Base-by-base conservation (phyloP, 2,797 vertebrate species). In the Simalia tracyae region DNA sequence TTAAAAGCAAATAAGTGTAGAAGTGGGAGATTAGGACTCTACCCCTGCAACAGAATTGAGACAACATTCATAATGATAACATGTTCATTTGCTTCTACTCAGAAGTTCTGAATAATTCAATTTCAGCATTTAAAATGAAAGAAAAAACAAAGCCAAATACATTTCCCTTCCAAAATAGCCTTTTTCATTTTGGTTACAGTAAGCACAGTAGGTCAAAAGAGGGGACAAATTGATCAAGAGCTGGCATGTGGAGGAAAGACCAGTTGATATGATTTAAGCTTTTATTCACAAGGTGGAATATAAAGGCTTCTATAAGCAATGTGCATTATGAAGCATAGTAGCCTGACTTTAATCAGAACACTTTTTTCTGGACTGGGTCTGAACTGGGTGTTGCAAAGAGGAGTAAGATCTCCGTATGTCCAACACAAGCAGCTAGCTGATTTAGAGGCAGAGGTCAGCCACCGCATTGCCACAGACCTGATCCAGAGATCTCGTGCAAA, bases 331-430 rank as follows among this genome's bases (percentile, higher is more conserved):
- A 89, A 68, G 54, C 54, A 76, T 2, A 17, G n/a, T 26, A 76
- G n/a, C 14, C n/a, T 76, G n/a, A 60, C 68, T 42, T 90, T 59
- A 84, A 84, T 42, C 36, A 90, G 14, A 26, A 63, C 15, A 42
- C 3, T 46, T 28, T 59, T 36, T 84, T 84, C 9, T 19, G 72
- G 14, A 50, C 19, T 60, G 36, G 46, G 92, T 76, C 88, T 89
- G 93, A 36, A 89, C 42, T 92, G 76, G 89, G 14, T 63, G 56
- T 91, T 26, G 88, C 46, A 88, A 72, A 72, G 22, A 57, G 31
- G 63, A 42, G 8, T 72, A 24, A 87, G 54, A 46, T 14, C 2
- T 46, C 76, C 9, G 11, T 81, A 46, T 46, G 36, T 72, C 64
- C 28, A 31, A 22, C 26, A 11, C 50, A 68, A 11, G n/a, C 50